Base-by-base conservation (phyloP, 2,113 vertebrate species). In the Salvelinus alpinus region DNA sequence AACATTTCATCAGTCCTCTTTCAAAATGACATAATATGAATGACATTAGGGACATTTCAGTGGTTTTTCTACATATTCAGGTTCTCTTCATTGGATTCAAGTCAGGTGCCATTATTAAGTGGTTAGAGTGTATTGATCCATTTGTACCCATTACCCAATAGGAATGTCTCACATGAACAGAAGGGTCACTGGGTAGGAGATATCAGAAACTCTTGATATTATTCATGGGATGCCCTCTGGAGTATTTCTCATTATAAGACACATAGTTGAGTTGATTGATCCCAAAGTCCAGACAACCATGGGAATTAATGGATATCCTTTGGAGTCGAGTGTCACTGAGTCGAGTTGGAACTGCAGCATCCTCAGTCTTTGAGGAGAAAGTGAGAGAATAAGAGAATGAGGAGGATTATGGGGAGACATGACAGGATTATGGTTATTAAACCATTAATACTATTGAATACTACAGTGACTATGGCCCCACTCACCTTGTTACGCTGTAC, bases 111-210 rank as follows among this genome's bases (percentile, higher is more conserved):
- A 48, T 67, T 70, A 73, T 44, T 69, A 66, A 88, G 83, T 87
- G 84, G 73, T 88, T 84, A 82, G 65, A 62, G 2, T 54, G 51
- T 62, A 78, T 29, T 18, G 66, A 73, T 48, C 57, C 68, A 65
- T 64, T 51, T 31, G 66, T 48, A 25, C 48, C 24, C 29, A 25
- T 71, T 68, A 44, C 38, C 38, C 38, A 44, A 44, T 44, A 64
- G 25, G 27, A 38, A 73, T 38, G 29, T 54, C 29, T 22, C n/a
- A 64, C 67, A 14, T 72, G 51, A 47, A n/a, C 54, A 62, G 12
- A 70, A 54, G 31, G 59, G 38, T 44, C 38, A 44, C 34, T 27
- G 60, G 6, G 22, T 75, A 27, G 38, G 9, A 77, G 54, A 71
- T 84, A 71, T 65, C 73, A 67, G 71, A 68, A 70, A 62, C 3